Base-by-base conservation (phyloP, 2,113 vertebrate genomes). In the Passer domesticus region DNA sequence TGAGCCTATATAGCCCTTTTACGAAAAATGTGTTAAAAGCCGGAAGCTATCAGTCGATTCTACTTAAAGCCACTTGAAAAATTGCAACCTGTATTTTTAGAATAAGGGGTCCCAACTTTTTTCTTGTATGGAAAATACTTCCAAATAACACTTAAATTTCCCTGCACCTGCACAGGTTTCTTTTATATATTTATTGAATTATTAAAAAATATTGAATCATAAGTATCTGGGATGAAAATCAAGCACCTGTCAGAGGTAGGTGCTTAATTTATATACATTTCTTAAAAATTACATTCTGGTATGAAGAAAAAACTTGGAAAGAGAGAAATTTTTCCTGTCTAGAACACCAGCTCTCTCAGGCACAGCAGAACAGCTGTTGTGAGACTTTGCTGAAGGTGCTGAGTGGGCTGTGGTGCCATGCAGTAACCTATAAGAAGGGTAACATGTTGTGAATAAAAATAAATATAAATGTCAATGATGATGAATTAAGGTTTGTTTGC, bases 351-450 rank as follows among this genome's bases (percentile, higher is more conserved):
- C 28, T 62, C n/a, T 69, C 75, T 83, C 12, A 50, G 67, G 67
- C 67, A 63, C 2, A 13, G 49, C 24, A 55, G 75, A 93, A 69
- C 83, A 92, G 68, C 73, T 94, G 85, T 76, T 90, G 20, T 75
- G 92, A 93, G 53, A 55, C 41, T 35, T n/a, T 76, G 49, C 75
- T 92, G 91, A 83, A 83, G 58, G 55, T 88, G 49, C n/a, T 24
- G 37, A 86, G 76, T 53, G 68, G 85, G 75, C 67, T 90, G n/a
- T 80, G 62, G 35, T 79, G 70, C 44, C 44, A 44, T 28, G 35
- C 70, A 62, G 28, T 62, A 87, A 94, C 72, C 75, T 69, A 37
- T 53, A 76, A 88, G 78, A 83, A 79, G 31, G 19, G 39, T 85
- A 88, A 76, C 2, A 27, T 22, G 7, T 49, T 75, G 6, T 72